Evolutionary conservation across 2,888 invertebrate species (phyloP), one percentile per base, ranked within the genome.

Genomic region (Callinectes sapidus): DNA sequence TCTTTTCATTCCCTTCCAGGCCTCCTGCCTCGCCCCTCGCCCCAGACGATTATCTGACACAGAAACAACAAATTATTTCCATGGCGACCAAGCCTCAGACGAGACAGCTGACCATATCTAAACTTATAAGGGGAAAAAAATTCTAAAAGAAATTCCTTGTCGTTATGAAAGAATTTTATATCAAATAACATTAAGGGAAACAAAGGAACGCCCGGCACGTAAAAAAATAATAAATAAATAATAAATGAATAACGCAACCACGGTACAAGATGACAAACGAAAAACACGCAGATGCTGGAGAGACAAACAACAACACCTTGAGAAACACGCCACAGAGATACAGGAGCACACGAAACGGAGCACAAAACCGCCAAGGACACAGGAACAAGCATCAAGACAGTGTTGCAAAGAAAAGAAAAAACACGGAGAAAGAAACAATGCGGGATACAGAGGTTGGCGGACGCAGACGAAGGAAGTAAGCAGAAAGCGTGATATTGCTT

Each of bases 401-500:
- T 42, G 42, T 42, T 54, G 32, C 28, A 48, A 87, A 87, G 35
- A 23, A 87, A 87, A 16, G 32, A 87, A 48, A 87, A 87, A 35
- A 87, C n/a, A 87, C 28, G 48, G 42, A 87, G 23, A 87, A 87
- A 87, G 48, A 48, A 87, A 54, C 42, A 35, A 48, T 54, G 87
- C 87, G 86, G n/a, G 42, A 23, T n/a, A 48, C 18, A 87, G 35
- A 87, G 54, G 48, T 32, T 81, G 81, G 54, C 28, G 28, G 54
- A 35, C n/a, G 28, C 28, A 87, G 87, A 48, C 48, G 54, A 87
- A 35, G 28, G 87, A 87, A 48, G 28, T 48, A 87, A 48, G 87
- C 42, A 35, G 28, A 10, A 23, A 87, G 87, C 81, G 81, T 81
- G 81, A 81, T 81, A 81, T 81, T 81, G 81, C 81, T 81, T 81